A percentile compares a stretch with the other conserved stretches of the same genome.
phyloP scores from a whole-genome alignment of 2,113 vertebrate genomes.

The Neolamprologus longior region DNA sequence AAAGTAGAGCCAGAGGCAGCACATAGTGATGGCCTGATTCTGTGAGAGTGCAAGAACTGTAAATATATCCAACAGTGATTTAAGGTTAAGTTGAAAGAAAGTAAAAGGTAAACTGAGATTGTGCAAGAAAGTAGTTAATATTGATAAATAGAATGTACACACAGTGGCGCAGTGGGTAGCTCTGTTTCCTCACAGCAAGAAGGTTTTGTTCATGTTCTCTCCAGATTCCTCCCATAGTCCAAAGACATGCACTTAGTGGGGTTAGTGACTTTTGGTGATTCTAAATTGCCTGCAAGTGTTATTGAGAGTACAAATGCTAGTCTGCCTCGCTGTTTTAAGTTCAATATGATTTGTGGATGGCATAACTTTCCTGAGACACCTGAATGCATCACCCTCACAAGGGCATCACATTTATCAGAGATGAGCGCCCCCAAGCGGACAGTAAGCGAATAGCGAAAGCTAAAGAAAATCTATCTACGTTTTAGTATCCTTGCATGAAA shows the following conservation, averaged over 20 bases:
- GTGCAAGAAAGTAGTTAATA: neutral
- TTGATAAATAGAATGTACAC: neutral
- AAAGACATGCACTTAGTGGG: neutral
- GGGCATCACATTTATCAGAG: neutral
- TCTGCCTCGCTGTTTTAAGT: neutral
- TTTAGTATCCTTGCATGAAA: neutral
- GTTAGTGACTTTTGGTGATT: neutral
- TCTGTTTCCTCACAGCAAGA: neutral
- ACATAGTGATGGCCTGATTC: neutral
- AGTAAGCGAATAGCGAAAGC: neutral
- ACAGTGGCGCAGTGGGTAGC: neutral
- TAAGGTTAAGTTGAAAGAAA: neutral
- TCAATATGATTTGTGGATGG: neutral
- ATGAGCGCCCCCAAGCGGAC: conserved; percentile 41
- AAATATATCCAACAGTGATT: neutral
- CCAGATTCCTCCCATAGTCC: neutral
- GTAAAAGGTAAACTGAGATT: neutral
- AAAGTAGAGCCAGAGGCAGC: neutral
- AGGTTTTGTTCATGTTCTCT: neutral
- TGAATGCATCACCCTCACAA: neutral
- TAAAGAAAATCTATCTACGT: neutral
- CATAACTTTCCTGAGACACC: neutral
- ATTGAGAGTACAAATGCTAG: neutral
- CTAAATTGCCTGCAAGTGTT: neutral
- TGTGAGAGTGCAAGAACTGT: neutral